phyloP scores from a whole-genome alignment of 1,140 invertebrate species.

The Tetragonula clypearis region DNA sequence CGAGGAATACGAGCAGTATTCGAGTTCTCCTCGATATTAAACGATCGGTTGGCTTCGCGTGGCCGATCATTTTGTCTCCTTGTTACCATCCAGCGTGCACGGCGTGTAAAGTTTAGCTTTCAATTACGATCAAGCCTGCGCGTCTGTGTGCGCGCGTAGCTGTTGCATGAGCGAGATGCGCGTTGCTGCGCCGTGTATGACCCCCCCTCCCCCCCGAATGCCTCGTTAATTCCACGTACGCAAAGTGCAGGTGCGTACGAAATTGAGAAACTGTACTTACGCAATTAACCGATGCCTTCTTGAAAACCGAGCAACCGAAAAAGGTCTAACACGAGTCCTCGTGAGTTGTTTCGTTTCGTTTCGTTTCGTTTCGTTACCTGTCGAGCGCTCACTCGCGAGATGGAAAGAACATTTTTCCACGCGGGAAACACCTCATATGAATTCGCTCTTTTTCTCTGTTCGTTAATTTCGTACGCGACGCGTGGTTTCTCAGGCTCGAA shows the following conservation, averaged over 20 bases:
- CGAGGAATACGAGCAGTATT: background rate
- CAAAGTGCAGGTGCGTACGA: no score
- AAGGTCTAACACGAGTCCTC: background rate
- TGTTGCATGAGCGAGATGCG: background rate
- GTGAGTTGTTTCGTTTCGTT: background rate
- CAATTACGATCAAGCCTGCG: background rate
- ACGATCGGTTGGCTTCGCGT: conserved; percentile 4
- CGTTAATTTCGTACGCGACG: background rate
- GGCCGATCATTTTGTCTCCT: conserved; percentile 18
- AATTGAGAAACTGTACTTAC: conserved; percentile 21
- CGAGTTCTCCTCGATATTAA: background rate
- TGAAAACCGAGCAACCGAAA: background rate
- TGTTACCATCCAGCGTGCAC: background rate
- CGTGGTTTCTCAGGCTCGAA: conserved; percentile 17
- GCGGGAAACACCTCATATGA: background rate
- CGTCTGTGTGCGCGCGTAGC: background rate
- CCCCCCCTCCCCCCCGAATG: background rate
- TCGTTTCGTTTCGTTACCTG: background rate
- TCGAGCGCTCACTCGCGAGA: background rate
- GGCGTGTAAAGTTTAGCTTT: conserved; percentile 17
- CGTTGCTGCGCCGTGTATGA: background rate
- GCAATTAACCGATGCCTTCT: conserved; percentile 12
- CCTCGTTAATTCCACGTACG: conserved; percentile 14
- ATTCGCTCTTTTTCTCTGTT: background rate
- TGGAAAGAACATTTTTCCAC: background rate